Conservation (phyloP, 2,888 invertebrate species). For the Trichacis sp. region DNA sequence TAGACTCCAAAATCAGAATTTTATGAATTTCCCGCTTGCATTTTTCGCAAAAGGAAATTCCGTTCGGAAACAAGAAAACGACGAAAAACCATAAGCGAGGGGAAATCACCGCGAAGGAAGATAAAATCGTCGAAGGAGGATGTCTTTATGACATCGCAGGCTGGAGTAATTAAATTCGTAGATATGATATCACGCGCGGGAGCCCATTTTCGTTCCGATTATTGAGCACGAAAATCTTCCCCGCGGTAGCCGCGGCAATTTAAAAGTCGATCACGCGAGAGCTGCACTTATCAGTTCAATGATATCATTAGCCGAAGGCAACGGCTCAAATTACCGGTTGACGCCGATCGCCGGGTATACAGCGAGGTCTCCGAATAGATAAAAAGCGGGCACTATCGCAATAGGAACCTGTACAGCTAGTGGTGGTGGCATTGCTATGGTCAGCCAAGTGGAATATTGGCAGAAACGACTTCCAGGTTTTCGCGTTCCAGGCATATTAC, state of each 20-base stretch:
- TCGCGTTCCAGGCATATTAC: conserved; percentile 36
- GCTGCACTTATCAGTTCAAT: neutral
- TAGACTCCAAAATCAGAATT: too few species aligned
- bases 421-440: conserved; percentile 57
- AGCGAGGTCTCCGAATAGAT: conserved; percentile 33
- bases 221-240: neutral
- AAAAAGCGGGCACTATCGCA: conserved; percentile 47
- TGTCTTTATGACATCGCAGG: neutral
- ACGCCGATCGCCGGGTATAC: conserved; percentile 52
- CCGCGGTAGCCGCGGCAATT: neutral
- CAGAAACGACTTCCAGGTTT: conserved; percentile 53
- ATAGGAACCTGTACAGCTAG: conserved; percentile 49
- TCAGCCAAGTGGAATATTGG: conserved; percentile 59
- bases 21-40: too few species aligned
- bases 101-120: neutral
- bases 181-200: neutral
- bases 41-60: too few species aligned
- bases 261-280: neutral
- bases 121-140: neutral
- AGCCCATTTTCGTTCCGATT: neutral
- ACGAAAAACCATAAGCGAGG: too few species aligned
- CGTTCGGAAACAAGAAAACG: too few species aligned
- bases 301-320: conserved; percentile 50
- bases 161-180: neutral
- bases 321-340: conserved; percentile 56